These are phyloP conservation scores for Scaptomyza reducta DNA, from an alignment of 2,888 invertebrate species.

Conservation along the genomic window DNA sequence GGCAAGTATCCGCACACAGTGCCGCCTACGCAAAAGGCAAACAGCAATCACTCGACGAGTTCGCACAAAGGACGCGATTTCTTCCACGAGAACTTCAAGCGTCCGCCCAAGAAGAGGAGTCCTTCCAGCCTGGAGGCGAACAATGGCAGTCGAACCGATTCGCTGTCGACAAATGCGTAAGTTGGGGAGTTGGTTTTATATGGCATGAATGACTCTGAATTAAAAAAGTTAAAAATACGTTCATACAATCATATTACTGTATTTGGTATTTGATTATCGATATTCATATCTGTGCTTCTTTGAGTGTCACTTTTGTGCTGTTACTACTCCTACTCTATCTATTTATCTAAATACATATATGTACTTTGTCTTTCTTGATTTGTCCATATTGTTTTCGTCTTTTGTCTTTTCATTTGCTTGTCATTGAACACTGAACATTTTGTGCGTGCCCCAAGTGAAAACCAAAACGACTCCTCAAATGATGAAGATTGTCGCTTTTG, in stretches of 20 bases:
- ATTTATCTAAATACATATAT: slow-evolving; percentile 15
- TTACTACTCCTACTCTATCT: slow-evolving; percentile 21
- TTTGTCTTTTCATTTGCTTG: slow-evolving; percentile 67
- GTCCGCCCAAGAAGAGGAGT: slow-evolving; percentile 26
- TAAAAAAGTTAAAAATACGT: slow-evolving; percentile 4
- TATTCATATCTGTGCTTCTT: slow-evolving; percentile 47
- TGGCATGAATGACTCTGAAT: slow-evolving; percentile 27
- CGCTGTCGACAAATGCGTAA: slow-evolving; percentile 82
- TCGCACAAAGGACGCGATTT: slow-evolving; percentile 71
- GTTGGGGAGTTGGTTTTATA: slow-evolving; percentile 36
- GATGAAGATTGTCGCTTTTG: slow-evolving; percentile 83
- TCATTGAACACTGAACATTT: slow-evolving; percentile 72
- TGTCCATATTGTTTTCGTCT: slow-evolving; percentile 18
- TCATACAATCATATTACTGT: slow-evolving; percentile 26
- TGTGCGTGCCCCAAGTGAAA: slow-evolving; percentile 76
- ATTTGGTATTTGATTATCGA: slow-evolving; percentile 21
- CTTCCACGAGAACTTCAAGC: slow-evolving; percentile 70
- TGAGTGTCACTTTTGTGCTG: slow-evolving; percentile 42
- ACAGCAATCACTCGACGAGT: slow-evolving; percentile 67
- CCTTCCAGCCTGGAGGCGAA: slow-evolving; percentile 76
- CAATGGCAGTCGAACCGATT: slow-evolving; percentile 81
- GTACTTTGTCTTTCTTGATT: slow-evolving; percentile 47
- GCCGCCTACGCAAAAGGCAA: slow-evolving; percentile 72
- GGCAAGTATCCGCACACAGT: slow-evolving; percentile 82
- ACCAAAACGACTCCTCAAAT: slow-evolving; percentile 74